Base-by-base conservation (phyloP, 2,113 vertebrate genomes). In the Cyprinus carpio region DNA sequence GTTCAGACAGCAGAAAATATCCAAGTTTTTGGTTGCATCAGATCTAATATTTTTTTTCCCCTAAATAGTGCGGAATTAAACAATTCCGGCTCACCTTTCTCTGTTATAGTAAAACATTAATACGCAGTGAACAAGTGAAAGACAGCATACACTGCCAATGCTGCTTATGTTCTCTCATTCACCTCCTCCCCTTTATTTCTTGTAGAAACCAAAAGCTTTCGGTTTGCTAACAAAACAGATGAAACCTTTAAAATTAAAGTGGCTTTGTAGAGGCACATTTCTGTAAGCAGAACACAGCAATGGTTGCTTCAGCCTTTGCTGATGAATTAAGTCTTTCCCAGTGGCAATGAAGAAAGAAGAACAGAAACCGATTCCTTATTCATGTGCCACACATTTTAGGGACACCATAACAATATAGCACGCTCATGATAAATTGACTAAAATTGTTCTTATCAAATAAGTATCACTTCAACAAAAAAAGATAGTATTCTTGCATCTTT, bases 281-380 rank as follows among this genome's bases (percentile, higher is more conserved):
- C 29, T 78, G 62, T 20, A 54, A n/a, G 75, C 58, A 40, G 62
- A 25, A 69, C 31, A 78, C 40, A 78, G 75, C 79, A 79, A 79
- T 84, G 75, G 10, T 54, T 67, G 43, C 62, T 56, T 78, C 16
- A n/a, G 25, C 34, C 25, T 40, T 37, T 0, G 40, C 18, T 79
- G 75, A 78, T 84, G 69, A 16, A 84, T 78, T 69, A 56, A n/a
- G n/a, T 16, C 16, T 78, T 69, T 79, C n/a, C 49, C 31, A 79
- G 6, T 56, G 20, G 75, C 83, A 71, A 8, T 58, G n/a, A n/a
- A n/a, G 49, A 85, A 20, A 71, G 65, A 56, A 43, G 34, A 75
- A 67, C 40, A 10, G 60, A 77, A 79, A 67, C 75, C 6, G 2
- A 49, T 56, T 79, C 83, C 31, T 67, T 79, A 67, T 78, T n/a